Conservation (phyloP, 2,797 vertebrate genomes). For the Notamacropus eugenii region DNA sequence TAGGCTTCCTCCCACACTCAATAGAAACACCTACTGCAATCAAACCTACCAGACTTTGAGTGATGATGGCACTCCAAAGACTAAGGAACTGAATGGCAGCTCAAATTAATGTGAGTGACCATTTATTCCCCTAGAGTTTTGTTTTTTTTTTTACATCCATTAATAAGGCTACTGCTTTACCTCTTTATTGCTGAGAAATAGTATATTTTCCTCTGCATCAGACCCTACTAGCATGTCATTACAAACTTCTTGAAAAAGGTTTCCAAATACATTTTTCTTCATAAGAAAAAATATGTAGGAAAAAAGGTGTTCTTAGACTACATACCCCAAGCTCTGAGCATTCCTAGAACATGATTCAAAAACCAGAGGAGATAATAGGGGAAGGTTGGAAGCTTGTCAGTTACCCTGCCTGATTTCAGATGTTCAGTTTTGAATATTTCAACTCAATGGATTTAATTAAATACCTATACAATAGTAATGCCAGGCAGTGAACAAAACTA, state of each 20-base stretch:
- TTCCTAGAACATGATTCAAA: background rate
- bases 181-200: slow-evolving; percentile 54
- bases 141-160: slow-evolving; percentile 30
- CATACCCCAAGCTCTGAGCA: background rate
- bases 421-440: slow-evolving; percentile 14
- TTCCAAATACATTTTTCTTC: slow-evolving; percentile 44
- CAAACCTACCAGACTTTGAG: slow-evolving; percentile 51
- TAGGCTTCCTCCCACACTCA: slow-evolving; percentile 55
- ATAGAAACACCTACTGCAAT: slow-evolving; percentile 47
- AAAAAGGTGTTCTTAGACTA: background rate
- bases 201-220: background rate
- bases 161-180: background rate
- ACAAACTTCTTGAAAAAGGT: background rate
- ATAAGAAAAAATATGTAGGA: slow-evolving; percentile 4
- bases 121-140: background rate
- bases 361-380: background rate
- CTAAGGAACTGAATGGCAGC: background rate
- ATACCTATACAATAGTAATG: background rate
- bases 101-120: background rate
- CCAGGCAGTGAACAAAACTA: background rate
- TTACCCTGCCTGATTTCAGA: background rate
- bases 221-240: background rate
- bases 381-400: background rate
- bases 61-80: background rate
- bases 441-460: background rate